phyloP scores from a whole-genome alignment of 2,888 invertebrate genomes.

The Pristionchus exspectatus region DNA sequence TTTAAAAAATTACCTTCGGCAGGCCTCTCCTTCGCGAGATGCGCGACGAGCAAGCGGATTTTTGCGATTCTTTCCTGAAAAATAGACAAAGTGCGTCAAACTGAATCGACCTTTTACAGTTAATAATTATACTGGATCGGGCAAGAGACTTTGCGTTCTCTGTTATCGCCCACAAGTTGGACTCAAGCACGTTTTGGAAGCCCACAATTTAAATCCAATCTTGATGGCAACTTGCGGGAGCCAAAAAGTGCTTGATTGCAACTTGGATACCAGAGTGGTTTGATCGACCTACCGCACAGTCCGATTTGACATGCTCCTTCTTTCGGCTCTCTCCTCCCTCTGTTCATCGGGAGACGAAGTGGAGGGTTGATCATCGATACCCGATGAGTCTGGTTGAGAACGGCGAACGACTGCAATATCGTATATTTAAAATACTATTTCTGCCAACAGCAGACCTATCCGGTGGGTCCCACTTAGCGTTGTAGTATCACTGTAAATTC shows the following conservation, averaged over 20 bases:
- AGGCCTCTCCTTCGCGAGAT: slow-evolving; percentile 26
- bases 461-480: too few species aligned
- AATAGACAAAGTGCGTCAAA: not conserved
- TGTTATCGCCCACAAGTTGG: too few species aligned
- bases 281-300: slow-evolving; percentile 33
- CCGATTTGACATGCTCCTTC: slow-evolving; percentile 40
- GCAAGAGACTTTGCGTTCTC: too few species aligned
- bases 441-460: not conserved
- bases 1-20: slow-evolving; percentile 40
- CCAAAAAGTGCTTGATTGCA: too few species aligned
- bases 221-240: too few species aligned
- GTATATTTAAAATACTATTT: not conserved
- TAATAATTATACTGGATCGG: too few species aligned
- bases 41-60: slow-evolving; percentile 54
- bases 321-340: not conserved
- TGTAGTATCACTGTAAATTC: too few species aligned
- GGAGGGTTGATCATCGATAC: slow-evolving; percentile 43
- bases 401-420: slow-evolving; percentile 21
- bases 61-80: slow-evolving; percentile 49
- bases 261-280: too few species aligned
- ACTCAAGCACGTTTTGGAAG: too few species aligned
- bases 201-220: too few species aligned
- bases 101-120: not conserved
- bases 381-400: slow-evolving; percentile 5
- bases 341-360: slow-evolving; percentile 41